Base-by-base conservation (phyloP, 2,113 vertebrate genomes). In the Lynx canadensis region DNA sequence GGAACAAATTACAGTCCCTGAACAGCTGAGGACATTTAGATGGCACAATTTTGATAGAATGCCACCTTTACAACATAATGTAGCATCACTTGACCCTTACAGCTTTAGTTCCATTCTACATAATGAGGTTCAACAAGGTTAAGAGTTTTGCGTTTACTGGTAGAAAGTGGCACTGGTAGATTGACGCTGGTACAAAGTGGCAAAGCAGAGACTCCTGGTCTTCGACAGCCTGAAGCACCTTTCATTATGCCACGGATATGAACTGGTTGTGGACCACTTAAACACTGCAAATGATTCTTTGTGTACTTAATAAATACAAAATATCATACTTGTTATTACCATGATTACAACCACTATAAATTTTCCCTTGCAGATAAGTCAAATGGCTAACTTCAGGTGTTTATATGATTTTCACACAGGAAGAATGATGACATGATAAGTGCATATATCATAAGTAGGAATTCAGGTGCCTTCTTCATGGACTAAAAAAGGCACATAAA, bases 271-370 rank as follows among this genome's bases (percentile, higher is more conserved):
- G 0, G 73, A 76, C 76, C 15, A 93, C 55, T 95, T 76, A 68
- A 60, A 60, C 27, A 71, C 4, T 85, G 41, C 10, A 69, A 52
- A 76, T 93, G 89, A 78, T 65, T 94, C 94, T 94, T 95, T n/a
- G 27, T 79, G 1, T 79, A 82, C 81, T 86, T 96, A 94, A 89
- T 89, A 95, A 92, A 95, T 94, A 96, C 19, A 82, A 96, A 97
- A 93, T 95, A 98, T 60, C 84, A 96, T 38, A 84, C 45, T 95
- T 97, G 55, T 95, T 97, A 98, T 97, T 96, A 88, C 93, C 85
- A 48, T 96, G 79, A 98, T 98, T 95, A 96, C 92, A 92, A 73
- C 25, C 73, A 92, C 66, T 82, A 94, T 97, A 95, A 97, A 97
- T 95, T 38, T 66, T 85, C 86, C 38, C 71, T 94, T 81, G 52